A percentile compares a stretch with the other conserved stretches of the same genome.
phyloP scores from a whole-genome alignment of 2,888 invertebrate genomes.

The Spatulosminthurus flaviceps region DNA sequence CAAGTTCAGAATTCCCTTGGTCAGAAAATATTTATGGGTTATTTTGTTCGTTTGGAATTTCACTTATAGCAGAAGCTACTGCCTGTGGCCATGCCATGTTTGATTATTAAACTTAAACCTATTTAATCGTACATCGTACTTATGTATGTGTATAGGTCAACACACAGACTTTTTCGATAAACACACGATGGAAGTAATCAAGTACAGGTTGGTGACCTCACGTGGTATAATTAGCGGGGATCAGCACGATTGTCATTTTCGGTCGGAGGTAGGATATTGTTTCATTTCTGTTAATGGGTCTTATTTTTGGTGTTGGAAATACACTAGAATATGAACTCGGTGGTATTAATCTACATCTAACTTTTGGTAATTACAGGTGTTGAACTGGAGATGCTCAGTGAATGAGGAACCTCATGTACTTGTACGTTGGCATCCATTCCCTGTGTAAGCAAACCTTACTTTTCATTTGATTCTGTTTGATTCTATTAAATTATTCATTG shows the following conservation, averaged over 20 bases:
- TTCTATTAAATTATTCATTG: no score
- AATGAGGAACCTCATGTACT: conserved; percentile 77
- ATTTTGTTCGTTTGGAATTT: no score
- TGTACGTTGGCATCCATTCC: conserved; percentile 82
- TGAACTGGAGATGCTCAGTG: conserved; percentile 74
- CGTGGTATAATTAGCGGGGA: conserved; percentile 21
- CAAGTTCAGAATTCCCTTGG: no score
- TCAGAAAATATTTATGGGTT: no score
- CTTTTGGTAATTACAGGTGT: conserved; percentile 67
- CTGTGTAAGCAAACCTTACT: conserved; percentile 77
- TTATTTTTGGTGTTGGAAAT: no score
- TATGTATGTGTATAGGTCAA: conserved; percentile 87
- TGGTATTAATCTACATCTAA: no score
- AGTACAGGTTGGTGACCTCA: conserved; percentile 77
- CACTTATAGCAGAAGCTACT: no score
- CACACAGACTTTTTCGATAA: conserved; percentile 94
- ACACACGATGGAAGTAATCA: conserved; percentile 90
- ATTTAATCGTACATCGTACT: conserved; percentile 63
- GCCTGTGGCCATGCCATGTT: no score
- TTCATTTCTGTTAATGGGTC: background rate
- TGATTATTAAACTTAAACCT: no score
- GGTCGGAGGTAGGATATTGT: conserved; percentile 53
- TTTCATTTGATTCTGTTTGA: background rate
- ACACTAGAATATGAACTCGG: no score
- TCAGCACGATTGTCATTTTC: conserved; percentile 49